Evolutionary conservation across 2,797 vertebrate species (phyloP).

Genomic region (Falco naumanni): DNA sequence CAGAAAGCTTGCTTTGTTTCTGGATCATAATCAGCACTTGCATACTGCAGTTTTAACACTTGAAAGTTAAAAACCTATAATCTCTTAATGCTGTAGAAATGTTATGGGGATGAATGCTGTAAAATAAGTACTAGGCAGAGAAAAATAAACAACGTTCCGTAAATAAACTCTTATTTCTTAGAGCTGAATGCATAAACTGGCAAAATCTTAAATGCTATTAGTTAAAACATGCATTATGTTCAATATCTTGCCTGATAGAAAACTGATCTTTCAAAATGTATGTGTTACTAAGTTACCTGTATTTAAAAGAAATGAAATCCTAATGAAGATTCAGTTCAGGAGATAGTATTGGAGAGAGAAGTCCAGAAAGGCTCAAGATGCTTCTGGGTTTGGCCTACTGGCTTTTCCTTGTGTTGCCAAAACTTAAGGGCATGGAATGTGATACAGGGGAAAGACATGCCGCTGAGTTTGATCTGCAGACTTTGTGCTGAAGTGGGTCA

Average conservation of each 20-base stretch:
- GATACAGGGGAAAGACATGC: fast-evolving
- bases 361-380: not conserved
- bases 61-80: not conserved
- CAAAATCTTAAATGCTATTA: not conserved
- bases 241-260: not conserved
- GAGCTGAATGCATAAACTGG: not conserved
- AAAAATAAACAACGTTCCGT: not conserved
- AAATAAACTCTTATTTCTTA: not conserved
- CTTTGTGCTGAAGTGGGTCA: not conserved
- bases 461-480: not conserved
- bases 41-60: not conserved
- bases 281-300: not conserved
- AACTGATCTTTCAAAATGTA: not conserved
- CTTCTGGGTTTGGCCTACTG: not conserved
- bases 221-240: not conserved
- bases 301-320: not conserved
- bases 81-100: not conserved
- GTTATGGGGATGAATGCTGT: not conserved
- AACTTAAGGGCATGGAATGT: not conserved
- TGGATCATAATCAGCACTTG: not conserved
- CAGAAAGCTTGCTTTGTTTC: not conserved
- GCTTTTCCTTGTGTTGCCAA: not conserved
- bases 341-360: not conserved
- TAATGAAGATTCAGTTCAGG: not conserved
- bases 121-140: not conserved